Base-by-base conservation (phyloP, 2,113 vertebrate genomes). In the Lagopus muta region DNA sequence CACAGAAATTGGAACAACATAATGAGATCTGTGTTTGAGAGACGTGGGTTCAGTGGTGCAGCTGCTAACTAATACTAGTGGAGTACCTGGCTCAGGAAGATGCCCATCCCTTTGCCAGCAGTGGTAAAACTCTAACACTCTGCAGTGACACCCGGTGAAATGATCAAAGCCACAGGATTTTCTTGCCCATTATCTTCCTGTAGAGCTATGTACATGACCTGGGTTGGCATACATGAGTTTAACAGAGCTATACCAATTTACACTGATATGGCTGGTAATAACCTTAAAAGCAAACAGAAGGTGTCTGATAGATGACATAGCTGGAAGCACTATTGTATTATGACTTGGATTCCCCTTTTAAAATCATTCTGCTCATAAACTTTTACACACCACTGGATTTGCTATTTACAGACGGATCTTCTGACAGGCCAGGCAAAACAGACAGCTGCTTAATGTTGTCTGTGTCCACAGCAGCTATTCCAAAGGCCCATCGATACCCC, bases 21-120 rank as follows among this genome's bases (percentile, higher is more conserved):
- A 36, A 17, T 60, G 32, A 66, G 20, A 16, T 74, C 25, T n/a
- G 45, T 27, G n/a, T 52, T 52, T 61, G 64, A 50, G 13, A 74
- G 45, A 52, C 7, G 13, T 1, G 0, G 21, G 32, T 17, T 52
- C 6, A 32, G 43, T 0, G 0, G 32, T 11, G 17, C 43, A 43
- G 45, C 25, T 6, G 10, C 45, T 57, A 60, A 22, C 45, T 54
- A 52, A 32, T 22, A 28, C 27, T 52, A 13, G 34, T 34, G 25
- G 48, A 65, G 58, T 40, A 42, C 19, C 22, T 32, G 28, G 42
- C 42, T 42, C 57, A 27, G 45, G 21, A 67, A 42, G 52, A 75
- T 28, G n/a, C 11, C 66, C 61, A 38, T n/a, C 11, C 8, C 11
- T 82, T 82, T 74, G 18, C 27, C 42, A 52, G 52, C 1, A 2